Evolutionary conservation across 2,888 invertebrate genomes (phyloP), one percentile per base, ranked within the genome.

Genomic region (Ceriagrion tenellum): DNA sequence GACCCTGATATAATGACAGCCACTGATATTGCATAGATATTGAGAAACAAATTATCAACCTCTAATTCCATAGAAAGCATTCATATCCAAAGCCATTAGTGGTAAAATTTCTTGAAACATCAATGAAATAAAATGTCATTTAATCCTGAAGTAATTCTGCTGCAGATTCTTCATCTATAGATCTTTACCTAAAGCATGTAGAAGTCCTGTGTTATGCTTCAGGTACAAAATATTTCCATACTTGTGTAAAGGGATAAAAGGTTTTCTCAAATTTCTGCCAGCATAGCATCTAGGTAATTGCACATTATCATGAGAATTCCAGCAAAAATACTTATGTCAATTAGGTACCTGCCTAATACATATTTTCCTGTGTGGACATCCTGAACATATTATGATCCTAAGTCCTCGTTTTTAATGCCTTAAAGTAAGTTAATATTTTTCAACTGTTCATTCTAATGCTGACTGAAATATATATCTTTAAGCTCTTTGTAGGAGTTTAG

Each of bases 181-280:
- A 35, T 81, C 81, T 35, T 81, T 81, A 35, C 30, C 81, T 81
- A 81, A 81, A 35, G 81, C 81, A 30, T 35, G 35, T 13, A 30
- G 81, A 35, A 81, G 35, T 81, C 81, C 35, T 81, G 81, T 81
- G 35, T 81, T 81, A 35, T 81, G 16, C 81, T 81, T 81, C 81
- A 81, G 81, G 35, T 81, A 81, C 81, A 81, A 81, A 35, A 81
- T 35, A 81, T 81, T 81, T 81, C 81, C 81, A 81, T 81, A 81
- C 13, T 81, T 13, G 12, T 69, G 20, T 69, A 81, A n/a, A 81
- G 18, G 81, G 81, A 81, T 35, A 16, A 81, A 81, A 35, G 69
- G 2, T 81, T 81, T 81, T 81, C 16, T 81, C 81, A 81, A 26
- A 81, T 81, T 69, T 69, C 35, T 81, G 12, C 81, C 10, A 81